Evolutionary conservation across 1,140 invertebrate genomes (phyloP).

Genomic region (Brachionus asplanchnoidis): DNA sequence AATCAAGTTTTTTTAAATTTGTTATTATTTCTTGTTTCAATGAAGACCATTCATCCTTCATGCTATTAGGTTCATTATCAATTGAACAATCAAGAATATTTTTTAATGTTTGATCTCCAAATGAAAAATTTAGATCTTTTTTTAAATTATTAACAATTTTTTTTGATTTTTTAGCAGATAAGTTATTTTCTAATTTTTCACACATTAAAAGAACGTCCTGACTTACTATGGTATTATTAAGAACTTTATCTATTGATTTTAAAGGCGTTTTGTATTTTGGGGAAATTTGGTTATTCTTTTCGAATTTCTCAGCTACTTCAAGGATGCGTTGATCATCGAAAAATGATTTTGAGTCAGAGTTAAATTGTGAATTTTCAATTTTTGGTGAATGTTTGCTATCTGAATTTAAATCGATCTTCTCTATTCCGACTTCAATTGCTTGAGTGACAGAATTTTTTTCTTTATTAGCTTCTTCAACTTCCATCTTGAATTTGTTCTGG

Average conservation of each 20-base stretch:
- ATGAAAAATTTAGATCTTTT: constrained; percentile 12
- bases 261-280: constrained; percentile 7
- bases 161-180: background rate
- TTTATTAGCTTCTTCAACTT: background rate
- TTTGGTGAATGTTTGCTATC: background rate
- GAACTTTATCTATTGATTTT: background rate
- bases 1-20: background rate
- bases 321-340: background rate
- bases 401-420: background rate
- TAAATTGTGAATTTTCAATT: background rate
- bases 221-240: background rate
- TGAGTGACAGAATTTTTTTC: background rate
- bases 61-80: background rate
- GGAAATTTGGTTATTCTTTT: background rate
- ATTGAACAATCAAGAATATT: background rate
- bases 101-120: constrained; percentile 17
- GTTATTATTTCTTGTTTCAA: background rate
- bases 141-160: background rate
- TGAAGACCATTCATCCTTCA: background rate
- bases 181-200: constrained; percentile 4
- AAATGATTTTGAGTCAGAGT: background rate
- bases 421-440: background rate
- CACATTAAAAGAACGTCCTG: constrained; percentile 10
- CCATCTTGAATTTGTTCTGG: background rate
- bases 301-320: background rate